A percentile compares a stretch with the other conserved stretches of the same genome.
These are phyloP conservation scores for Tylochromis polylepis DNA, from an alignment of 2,113 vertebrate species.

Conservation along the genomic window DNA sequence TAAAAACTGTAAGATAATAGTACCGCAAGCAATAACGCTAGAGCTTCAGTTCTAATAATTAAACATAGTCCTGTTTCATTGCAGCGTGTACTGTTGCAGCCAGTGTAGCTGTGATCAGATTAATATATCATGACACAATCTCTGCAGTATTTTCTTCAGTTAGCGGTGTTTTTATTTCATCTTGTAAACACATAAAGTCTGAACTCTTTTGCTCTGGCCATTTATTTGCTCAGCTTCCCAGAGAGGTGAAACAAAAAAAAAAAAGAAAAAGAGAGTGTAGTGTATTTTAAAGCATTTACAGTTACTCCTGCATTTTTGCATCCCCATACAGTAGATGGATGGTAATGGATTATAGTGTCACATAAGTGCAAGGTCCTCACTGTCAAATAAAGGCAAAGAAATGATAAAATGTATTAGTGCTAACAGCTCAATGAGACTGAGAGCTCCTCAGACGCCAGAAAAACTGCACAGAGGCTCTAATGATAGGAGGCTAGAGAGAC, in stretches of 20 bases:
- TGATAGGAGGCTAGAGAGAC: not conserved
- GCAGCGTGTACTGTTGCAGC: not conserved
- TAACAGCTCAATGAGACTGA: not conserved
- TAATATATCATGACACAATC: not conserved
- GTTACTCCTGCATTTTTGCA: not conserved
- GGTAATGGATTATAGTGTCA: not conserved
- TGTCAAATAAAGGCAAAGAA: not conserved
- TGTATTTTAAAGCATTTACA: not conserved
- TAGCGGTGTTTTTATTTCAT: not conserved
- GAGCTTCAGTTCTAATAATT: not conserved
- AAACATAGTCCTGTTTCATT: not conserved
- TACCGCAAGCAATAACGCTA: not conserved
- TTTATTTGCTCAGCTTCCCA: not conserved
- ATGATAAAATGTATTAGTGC: not conserved
- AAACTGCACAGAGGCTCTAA: not conserved
- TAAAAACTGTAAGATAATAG: not conserved
- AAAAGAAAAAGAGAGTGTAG: not conserved
- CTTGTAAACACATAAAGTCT: not conserved
- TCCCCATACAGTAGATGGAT: not conserved
- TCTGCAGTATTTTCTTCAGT: not conserved
- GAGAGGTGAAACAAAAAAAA: not conserved
- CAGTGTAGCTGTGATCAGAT: not conserved
- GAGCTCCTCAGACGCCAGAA: not conserved
- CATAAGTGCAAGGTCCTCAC: not conserved
- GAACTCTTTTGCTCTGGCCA: not conserved